Evolutionary conservation across 2,797 vertebrate species (phyloP).

Genomic region (Diglossa cyanea): DNA sequence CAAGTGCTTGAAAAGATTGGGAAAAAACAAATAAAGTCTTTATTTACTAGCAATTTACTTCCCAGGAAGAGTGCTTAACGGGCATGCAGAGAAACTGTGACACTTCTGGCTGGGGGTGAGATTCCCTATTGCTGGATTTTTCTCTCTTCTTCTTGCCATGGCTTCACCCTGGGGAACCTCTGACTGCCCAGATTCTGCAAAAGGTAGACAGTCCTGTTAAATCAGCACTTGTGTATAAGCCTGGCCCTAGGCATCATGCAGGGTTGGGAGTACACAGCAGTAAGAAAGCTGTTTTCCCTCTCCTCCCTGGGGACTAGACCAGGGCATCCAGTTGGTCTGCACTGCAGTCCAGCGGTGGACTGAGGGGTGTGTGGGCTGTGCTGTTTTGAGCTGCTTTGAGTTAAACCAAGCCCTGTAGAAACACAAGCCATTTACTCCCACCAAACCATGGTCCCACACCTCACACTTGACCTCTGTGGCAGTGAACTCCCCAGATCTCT

Average conservation of each 20-base stretch:
- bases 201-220: background rate
- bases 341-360: background rate
- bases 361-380: background rate
- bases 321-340: background rate
- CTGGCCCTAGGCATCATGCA: background rate
- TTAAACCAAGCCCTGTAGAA: background rate
- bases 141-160: background rate
- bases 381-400: background rate
- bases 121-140: background rate
- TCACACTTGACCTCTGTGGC: background rate
- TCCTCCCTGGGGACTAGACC: background rate
- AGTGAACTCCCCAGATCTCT: background rate
- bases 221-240: background rate
- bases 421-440: background rate
- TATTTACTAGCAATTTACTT: background rate
- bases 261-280: rapidly evolving
- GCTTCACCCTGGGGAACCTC: background rate
- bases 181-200: background rate
- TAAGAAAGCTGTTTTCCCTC: background rate
- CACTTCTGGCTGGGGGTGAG: background rate
- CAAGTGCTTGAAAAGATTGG: background rate
- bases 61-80: background rate
- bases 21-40: background rate
- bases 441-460: background rate
- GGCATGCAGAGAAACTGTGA: background rate